Conservation (phyloP, 1,140 invertebrate genomes). For the Meloidogyne chitwoodi region DNA sequence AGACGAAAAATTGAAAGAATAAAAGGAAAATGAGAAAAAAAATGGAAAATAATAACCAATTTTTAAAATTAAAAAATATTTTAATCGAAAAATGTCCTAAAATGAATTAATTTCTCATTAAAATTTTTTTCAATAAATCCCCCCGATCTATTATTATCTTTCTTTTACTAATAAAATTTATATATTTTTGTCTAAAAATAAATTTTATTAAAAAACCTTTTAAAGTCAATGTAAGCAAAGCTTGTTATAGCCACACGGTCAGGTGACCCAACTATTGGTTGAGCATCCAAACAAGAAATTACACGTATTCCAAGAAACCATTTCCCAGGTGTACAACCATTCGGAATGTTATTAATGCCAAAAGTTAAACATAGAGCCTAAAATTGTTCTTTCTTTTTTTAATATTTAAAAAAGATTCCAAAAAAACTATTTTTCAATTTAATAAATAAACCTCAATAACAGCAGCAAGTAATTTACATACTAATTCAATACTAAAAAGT, state of each 20-base stretch:
- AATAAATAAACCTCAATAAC: conserved; percentile 32
- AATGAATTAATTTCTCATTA: too few relatives aligned
- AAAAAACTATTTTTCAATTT: background rate
- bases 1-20: background rate
- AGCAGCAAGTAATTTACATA: conserved; percentile 40
- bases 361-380: conserved; percentile 37
- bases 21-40: background rate
- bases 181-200: too few relatives aligned
- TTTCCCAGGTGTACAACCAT: conserved; percentile 42
- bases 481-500: conserved; percentile 41
- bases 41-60: background rate
- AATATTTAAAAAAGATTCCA: conserved; percentile 5
- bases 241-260: conserved; percentile 39
- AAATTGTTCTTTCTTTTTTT: background rate
- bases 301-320: conserved; percentile 31
- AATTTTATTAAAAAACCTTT: conserved; percentile 34
- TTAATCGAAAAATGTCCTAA: too few relatives aligned
- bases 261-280: conserved; percentile 17
- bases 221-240: conserved; percentile 24
- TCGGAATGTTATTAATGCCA: conserved; percentile 20
- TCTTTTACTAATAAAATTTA: too few relatives aligned
- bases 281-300: conserved; percentile 34
- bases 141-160: too few relatives aligned
- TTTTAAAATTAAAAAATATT: too few relatives aligned
- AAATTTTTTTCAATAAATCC: too few relatives aligned